A percentile compares a stretch with the other conserved stretches of the same genome.
Evolutionary conservation across 2,888 invertebrate species (phyloP).

Genomic region (Pristionchus arcanus): DNA sequence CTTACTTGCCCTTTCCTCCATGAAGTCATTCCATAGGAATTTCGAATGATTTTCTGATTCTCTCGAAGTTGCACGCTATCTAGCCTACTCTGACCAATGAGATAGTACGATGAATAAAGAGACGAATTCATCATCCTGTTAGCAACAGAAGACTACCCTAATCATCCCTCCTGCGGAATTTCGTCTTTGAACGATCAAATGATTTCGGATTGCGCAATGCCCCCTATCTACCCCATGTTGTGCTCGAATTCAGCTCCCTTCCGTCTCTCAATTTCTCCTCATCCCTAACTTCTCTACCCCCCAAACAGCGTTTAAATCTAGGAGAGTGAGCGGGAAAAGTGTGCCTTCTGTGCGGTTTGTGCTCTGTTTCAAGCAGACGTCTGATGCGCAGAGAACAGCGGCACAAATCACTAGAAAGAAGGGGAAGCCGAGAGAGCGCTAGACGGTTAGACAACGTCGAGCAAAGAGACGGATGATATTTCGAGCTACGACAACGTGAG

Average conservation of each 20-base stretch:
- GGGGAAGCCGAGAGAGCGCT: not conserved
- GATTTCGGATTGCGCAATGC: not conserved
- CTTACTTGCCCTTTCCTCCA: too few relatives aligned
- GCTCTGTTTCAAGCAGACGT: too few relatives aligned
- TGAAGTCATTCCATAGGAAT: too few relatives aligned
- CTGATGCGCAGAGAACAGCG: not conserved
- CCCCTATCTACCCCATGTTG: not conserved
- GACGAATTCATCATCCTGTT: too few relatives aligned
- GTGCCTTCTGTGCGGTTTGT: slow-evolving; percentile 4
- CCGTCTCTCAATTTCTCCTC: not conserved
- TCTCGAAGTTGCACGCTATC: too few relatives aligned
- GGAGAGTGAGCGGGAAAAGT: not conserved
- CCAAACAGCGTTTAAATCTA: not conserved
- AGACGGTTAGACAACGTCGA: not conserved
- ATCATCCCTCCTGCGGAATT: not conserved
- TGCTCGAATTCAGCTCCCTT: not conserved
- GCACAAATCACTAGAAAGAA: not conserved
- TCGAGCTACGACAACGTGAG: not conserved
- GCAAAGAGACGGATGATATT: too few relatives aligned
- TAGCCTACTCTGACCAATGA: too few relatives aligned
- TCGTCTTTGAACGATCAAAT: slow-evolving; percentile 29
- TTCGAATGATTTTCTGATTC: too few relatives aligned
- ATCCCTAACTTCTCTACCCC: not conserved
- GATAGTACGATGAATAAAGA: too few relatives aligned
- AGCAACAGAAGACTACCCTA: too few relatives aligned